Evolutionary conservation across 2,113 vertebrate species (phyloP).

Genomic region (Megaceryle torquata): DNA sequence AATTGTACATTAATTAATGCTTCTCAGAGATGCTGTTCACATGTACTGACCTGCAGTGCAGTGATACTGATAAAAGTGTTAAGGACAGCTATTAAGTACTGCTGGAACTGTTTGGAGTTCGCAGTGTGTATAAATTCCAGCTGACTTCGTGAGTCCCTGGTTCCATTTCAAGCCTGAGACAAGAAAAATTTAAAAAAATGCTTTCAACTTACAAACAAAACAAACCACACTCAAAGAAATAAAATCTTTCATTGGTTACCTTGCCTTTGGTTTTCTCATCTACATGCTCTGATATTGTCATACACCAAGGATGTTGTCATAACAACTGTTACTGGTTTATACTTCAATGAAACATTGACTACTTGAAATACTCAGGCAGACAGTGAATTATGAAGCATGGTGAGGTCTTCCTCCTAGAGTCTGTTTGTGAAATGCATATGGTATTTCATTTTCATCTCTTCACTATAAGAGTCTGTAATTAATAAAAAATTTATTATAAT

Average conservation of each 20-base stretch:
- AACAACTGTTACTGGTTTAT: neutral
- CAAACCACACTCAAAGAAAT: neutral
- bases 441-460: neutral
- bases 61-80: neutral
- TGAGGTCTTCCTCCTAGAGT: rapidly evolving
- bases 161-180: neutral
- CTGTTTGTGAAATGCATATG: neutral
- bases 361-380: neutral
- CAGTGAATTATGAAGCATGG: neutral
- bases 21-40: neutral
- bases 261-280: neutral
- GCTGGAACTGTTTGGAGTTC: neutral
- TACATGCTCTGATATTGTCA: neutral
- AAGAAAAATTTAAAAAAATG: neutral
- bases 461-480: neutral
- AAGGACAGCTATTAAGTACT: neutral
- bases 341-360: neutral
- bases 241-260: neutral
- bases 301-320: neutral
- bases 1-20: neutral
- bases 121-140: neutral
- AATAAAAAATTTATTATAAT: neutral
- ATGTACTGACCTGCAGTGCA: neutral
- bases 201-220: rapidly evolving
- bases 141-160: neutral